phyloP scores from a whole-genome alignment of 2,113 vertebrate genomes.

The Dinomys branickii region DNA sequence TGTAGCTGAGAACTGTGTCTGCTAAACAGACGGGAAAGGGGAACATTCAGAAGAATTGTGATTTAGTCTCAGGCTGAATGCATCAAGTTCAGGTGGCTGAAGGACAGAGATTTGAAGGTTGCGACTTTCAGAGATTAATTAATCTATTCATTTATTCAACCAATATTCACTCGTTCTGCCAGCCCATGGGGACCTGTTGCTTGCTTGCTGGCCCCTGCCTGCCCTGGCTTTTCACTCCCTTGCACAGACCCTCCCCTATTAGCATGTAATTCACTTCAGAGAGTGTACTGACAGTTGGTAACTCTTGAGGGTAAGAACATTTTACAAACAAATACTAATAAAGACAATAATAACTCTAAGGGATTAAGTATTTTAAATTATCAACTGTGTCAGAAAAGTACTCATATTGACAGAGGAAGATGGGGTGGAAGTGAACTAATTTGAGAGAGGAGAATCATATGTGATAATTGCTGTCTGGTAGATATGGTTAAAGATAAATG shows the following conservation, averaged over 20 bases:
- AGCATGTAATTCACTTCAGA: slow-evolving; percentile 43
- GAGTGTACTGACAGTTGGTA: not conserved
- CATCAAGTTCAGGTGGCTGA: not conserved
- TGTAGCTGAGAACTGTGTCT: slow-evolving; percentile 4
- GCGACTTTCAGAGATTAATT: not conserved
- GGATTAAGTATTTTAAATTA: slow-evolving; percentile 30
- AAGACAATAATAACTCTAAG: not conserved
- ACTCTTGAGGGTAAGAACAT: not conserved
- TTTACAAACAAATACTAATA: slow-evolving; percentile 53
- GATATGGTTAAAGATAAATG: slow-evolving; percentile 29
- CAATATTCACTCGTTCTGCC: not conserved
- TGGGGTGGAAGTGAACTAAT: not conserved
- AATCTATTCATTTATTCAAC: not conserved
- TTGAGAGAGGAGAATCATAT: not conserved
- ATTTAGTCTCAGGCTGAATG: slow-evolving; percentile 1
- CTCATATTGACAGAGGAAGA: slow-evolving; percentile 17
- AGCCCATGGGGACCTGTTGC: not conserved
- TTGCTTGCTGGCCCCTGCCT: not conserved
- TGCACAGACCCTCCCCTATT: not conserved
- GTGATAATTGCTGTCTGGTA: not conserved
- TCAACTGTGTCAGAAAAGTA: slow-evolving; percentile 49
- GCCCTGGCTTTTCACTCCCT: not conserved
- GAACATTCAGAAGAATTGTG: slow-evolving; percentile 1
- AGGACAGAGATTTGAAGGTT: not conserved
- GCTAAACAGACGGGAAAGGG: slow-evolving; percentile 13